Evolutionary conservation across 1,140 invertebrate species (phyloP), one percentile per base, ranked within the genome.

Genomic region (Drosophila baimaii): DNA sequence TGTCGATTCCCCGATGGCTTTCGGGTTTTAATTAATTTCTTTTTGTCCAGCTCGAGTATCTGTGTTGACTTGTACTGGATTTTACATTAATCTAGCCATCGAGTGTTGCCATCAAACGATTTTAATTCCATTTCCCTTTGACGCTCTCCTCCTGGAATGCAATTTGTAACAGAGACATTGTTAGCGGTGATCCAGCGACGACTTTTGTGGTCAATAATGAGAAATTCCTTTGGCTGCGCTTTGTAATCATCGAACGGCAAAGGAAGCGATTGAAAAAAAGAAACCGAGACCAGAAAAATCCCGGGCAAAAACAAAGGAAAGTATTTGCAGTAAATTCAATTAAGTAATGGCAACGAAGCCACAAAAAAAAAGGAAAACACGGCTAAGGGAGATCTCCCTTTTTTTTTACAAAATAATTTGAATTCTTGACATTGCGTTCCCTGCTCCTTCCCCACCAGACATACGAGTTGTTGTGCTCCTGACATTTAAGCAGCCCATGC

Each of bases 151-250:
- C 12, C 8, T 49, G 64, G 61, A 81, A 78, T 71, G 74, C 73
- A 68, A 44, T 77, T 77, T 55, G 54, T 46, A 77, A 68, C 73
- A 77, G 62, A 77, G 73, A 79, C 70, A 88, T 71, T 86, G 78
- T 86, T 79, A 76, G 72, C 75, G 73, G 75, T 84, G 54, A 57
- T 59, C 68, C 72, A n/a, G 43, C 55, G 49, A 63, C 68, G 84
- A 88, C 71, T 88, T 88, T 61, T 88, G 83, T 83, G 83, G 83
- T 88, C 83, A 83, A 88, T 88, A 88, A 88, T 88, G 83, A 86
- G 83, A 88, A 88, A 88, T 88, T 89, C 83, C 79, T 80, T 55
- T 77, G 84, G 83, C 62, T 55, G 57, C 56, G 84, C 69, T 81
- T 75, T 59, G 69, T 63, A 85, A 72, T 78, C 57, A 77, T 64